Evolutionary conservation across 2,797 vertebrate species (phyloP).

Genomic region (Protonibea diacanthus): DNA sequence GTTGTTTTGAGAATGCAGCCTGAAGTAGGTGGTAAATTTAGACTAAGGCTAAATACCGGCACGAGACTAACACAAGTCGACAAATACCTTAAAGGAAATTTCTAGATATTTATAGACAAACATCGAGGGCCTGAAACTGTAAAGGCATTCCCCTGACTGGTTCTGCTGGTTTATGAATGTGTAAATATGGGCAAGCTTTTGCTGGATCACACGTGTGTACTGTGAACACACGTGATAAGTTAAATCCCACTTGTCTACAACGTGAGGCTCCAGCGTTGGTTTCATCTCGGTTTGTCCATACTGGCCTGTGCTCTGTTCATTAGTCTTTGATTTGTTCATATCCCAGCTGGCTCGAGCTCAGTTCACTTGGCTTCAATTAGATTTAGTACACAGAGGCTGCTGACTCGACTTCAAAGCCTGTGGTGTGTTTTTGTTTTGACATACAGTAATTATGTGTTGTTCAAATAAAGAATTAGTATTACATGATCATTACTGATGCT

Average conservation of each 20-base stretch:
- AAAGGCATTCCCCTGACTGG: neutral
- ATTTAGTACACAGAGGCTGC: constrained; percentile 37
- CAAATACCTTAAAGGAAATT: no score
- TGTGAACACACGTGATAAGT: neutral
- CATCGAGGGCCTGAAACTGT: neutral
- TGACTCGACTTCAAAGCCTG: constrained; percentile 44
- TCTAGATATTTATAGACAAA: neutral
- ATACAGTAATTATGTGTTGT: constrained; percentile 14
- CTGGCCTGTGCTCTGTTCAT: constrained; percentile 57
- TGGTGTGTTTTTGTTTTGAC: constrained; percentile 30
- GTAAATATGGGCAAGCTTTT: neutral
- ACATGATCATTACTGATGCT: neutral
- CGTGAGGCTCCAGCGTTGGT: constrained; percentile 10
- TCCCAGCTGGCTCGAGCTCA: constrained; percentile 36
- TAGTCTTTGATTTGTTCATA: constrained; percentile 52
- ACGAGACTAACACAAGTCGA: no score
- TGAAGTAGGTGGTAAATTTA: no score
- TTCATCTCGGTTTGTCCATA: constrained; percentile 44
- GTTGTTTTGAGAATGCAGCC: no score
- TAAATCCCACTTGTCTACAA: neutral
- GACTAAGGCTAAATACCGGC: no score
- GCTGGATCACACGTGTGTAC: constrained; percentile 13
- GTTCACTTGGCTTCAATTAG: constrained; percentile 54
- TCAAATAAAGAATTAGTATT: constrained; percentile 15
- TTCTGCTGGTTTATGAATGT: neutral